A percentile compares a stretch with the other conserved stretches of the same genome.
Evolutionary conservation across 2,888 invertebrate genomes (phyloP).

Genomic region (Cinara cedri): DNA sequence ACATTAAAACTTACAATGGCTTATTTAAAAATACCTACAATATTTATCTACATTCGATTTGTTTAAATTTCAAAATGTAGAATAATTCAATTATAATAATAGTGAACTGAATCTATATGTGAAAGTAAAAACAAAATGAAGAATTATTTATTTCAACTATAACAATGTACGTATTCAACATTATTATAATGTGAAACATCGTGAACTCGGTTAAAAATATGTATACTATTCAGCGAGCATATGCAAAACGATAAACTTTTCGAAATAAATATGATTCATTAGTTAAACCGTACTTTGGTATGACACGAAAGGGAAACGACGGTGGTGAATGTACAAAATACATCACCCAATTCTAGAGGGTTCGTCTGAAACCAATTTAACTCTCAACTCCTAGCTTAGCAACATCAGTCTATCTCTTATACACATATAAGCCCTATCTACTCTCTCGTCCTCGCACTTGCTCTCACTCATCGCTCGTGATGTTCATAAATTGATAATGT

Average conservation of each 20-base stretch:
- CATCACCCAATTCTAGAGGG: slow-evolving; percentile 25
- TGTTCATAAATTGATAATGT: slow-evolving; percentile 55
- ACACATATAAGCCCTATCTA: neutral
- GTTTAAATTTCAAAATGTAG: too few species aligned
- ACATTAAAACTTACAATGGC: too few species aligned
- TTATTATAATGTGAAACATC: neutral
- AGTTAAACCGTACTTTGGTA: neutral
- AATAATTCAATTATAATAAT: too few species aligned
- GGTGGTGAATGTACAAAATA: neutral
- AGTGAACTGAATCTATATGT: too few species aligned
- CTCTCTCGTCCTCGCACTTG: neutral
- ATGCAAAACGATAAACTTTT: slow-evolving; percentile 5
- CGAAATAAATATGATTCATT: slow-evolving; percentile 31
- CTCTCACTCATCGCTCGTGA: slow-evolving; percentile 22
- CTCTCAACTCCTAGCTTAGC: slow-evolving; percentile 19
- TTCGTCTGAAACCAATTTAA: slow-evolving; percentile 53
- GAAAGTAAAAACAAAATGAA: too few species aligned
- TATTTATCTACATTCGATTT: too few species aligned
- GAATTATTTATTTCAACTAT: too few species aligned
- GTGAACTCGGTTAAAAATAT: neutral
- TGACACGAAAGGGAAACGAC: slow-evolving; percentile 9
- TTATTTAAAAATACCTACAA: too few species aligned
- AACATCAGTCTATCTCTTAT: slow-evolving; percentile 29
- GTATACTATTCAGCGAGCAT: neutral
- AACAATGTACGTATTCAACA: too few species aligned